Evolutionary conservation across 2,797 vertebrate species (phyloP).

Genomic region (Myripristis jacobus): DNA sequence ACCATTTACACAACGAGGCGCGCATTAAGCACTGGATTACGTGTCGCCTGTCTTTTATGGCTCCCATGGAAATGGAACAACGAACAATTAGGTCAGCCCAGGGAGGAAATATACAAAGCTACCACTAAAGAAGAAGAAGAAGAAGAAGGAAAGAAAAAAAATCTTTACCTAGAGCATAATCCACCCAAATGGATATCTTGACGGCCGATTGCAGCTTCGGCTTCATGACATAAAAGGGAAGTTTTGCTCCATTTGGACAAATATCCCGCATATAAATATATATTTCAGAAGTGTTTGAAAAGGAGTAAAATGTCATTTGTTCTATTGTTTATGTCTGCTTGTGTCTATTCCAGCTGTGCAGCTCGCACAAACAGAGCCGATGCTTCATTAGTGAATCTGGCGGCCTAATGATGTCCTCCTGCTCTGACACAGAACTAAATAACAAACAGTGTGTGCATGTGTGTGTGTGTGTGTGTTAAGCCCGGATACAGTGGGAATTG

Average conservation of each 20-base stretch:
- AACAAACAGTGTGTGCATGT: not conserved
- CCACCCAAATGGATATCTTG: conserved; percentile 2
- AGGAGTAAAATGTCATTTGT: not conserved
- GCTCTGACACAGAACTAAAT: not conserved
- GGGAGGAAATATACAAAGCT: not conserved
- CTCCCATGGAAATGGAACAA: conserved; percentile 19
- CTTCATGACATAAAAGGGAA: not conserved
- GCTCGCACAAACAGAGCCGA: not conserved
- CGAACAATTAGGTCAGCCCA: conserved; percentile 9
- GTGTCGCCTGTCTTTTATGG: conserved; percentile 22
- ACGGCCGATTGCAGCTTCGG: not conserved
- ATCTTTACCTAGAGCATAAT: not conserved
- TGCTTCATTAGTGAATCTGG: conserved; percentile 15
- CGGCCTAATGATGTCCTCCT: conserved; percentile 44
- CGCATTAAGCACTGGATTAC: not conserved
- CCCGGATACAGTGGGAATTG: conserved; percentile 5
- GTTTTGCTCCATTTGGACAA: not conserved
- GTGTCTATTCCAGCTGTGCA: conserved; percentile 9
- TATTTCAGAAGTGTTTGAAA: not conserved
- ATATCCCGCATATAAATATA: not conserved
- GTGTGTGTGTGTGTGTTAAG: not conserved
- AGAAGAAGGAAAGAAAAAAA: not conserved
- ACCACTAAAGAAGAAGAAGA: not conserved
- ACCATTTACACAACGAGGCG: conserved; percentile 15
- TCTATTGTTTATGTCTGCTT: not conserved